phyloP scores from a whole-genome alignment of 2,888 invertebrate genomes.

The Ormyrus labotus region DNA sequence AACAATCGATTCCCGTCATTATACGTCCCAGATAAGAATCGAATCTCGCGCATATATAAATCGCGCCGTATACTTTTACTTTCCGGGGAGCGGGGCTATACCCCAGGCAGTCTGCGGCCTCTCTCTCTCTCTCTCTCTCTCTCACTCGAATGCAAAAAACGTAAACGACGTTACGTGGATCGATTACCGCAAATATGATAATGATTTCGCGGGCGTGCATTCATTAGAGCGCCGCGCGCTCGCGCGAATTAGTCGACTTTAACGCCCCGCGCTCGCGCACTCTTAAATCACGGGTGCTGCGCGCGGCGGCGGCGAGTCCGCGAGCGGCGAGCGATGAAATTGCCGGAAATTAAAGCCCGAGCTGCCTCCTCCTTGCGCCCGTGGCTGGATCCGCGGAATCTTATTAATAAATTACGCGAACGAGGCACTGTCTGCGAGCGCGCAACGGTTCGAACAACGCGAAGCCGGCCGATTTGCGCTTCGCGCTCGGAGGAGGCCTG shows the following conservation, averaged over 20 bases:
- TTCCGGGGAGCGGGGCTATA: neutral
- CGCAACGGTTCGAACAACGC: too few species aligned
- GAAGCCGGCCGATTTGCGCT: slow-evolving; percentile 18
- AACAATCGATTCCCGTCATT: slow-evolving; percentile 40
- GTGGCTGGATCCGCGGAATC: slow-evolving; percentile 61
- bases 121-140: too few species aligned
- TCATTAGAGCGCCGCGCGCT: slow-evolving; percentile 11
- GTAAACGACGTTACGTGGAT: slow-evolving; percentile 50
- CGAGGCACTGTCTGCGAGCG: slow-evolving; percentile 7
- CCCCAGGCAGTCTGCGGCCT: too few species aligned
- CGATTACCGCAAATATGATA: slow-evolving; percentile 52
- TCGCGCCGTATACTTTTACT: slow-evolving; percentile 23
- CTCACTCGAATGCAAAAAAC: slow-evolving; percentile 46
- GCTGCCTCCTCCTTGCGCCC: slow-evolving; percentile 51
- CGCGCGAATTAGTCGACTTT: slow-evolving; percentile 50
- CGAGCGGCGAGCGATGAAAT: slow-evolving; percentile 54
- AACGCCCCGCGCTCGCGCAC: slow-evolving; percentile 25
- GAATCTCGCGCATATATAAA: slow-evolving; percentile 10
- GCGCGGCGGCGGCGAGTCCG: neutral
- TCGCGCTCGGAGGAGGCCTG: neutral
- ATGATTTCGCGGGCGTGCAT: slow-evolving; percentile 37
- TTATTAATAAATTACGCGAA: slow-evolving; percentile 66
- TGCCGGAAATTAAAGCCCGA: slow-evolving; percentile 61
- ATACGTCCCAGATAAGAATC: slow-evolving; percentile 33
- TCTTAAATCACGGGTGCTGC: slow-evolving; percentile 30